Percentiles rank a stretch among this genome's conserved stretches.
These are phyloP conservation scores for Hippocampus guttulatus DNA, from an alignment of 2,113 vertebrate genomes.

Conservation along the genomic window DNA sequence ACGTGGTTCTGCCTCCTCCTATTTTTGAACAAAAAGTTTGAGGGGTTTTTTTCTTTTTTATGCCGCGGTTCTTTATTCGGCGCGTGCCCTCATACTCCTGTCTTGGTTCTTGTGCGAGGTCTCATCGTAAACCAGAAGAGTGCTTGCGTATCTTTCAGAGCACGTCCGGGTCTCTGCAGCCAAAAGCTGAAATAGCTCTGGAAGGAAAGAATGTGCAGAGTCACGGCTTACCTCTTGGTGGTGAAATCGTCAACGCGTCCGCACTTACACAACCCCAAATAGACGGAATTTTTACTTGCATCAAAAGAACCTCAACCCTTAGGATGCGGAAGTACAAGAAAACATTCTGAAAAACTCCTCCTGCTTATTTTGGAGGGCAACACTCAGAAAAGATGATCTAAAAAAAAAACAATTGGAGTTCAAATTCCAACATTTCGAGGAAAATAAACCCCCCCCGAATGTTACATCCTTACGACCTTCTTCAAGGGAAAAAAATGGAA, in stretches of 20 bases:
- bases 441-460: no score
- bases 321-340: not conserved
- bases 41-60: no score
- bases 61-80: no score
- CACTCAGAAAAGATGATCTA: not conserved
- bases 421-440: not conserved
- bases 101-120: no score
- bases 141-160: not conserved
- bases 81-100: no score
- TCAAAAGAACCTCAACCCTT: not conserved
- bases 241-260: conserved; percentile 27
- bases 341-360: not conserved
- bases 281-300: conserved; percentile 16
- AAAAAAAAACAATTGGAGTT: not conserved
- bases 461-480: no score
- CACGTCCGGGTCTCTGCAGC: not conserved
- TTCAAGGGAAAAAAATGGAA: no score
- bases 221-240: not conserved
- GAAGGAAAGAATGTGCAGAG: not conserved
- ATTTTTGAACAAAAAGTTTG: no score
- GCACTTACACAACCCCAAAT: conserved; percentile 11
- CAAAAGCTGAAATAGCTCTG: not conserved
- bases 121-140: not conserved
- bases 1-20: no score
- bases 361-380: not conserved